Percentiles rank a stretch among this genome's conserved stretches.
Evolutionary conservation across 2,888 invertebrate genomes (phyloP).

Genomic region (Ophioninae sp.): DNA sequence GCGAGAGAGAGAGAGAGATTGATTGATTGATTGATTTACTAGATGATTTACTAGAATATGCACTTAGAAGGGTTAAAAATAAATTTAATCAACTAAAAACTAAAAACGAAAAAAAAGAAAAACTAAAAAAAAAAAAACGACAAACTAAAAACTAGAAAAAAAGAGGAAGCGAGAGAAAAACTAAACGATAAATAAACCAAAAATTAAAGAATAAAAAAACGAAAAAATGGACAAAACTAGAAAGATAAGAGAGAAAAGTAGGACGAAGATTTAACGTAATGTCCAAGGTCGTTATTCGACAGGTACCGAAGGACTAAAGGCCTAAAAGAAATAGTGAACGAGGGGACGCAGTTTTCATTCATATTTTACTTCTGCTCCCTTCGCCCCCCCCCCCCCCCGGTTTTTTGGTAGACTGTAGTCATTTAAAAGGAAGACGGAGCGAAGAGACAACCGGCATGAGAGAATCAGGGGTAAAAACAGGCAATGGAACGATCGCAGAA

Average conservation of each 20-base stretch:
- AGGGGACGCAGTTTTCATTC: slow-evolving; percentile 66
- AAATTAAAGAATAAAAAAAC: too few relatives aligned
- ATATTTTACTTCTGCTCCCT: slow-evolving; percentile 68
- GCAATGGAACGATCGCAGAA: slow-evolving; percentile 4
- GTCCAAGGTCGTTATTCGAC: slow-evolving; percentile 68
- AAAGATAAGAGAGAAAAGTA: slow-evolving; percentile 29
- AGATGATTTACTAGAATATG: too few relatives aligned
- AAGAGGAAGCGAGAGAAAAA: too few relatives aligned
- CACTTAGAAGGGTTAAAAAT: too few relatives aligned
- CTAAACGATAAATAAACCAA: too few relatives aligned
- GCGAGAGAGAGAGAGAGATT: slow-evolving; percentile 53
- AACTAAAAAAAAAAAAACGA: too few relatives aligned
- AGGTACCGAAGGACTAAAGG: slow-evolving; percentile 63
- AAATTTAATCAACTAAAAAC: too few relatives aligned
- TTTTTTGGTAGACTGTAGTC: slow-evolving; percentile 22
- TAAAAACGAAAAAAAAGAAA: too few relatives aligned
- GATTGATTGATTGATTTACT: too few relatives aligned
- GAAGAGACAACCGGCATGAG: neutral
- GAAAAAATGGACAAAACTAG: slow-evolving; percentile 3
- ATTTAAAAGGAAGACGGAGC: slow-evolving; percentile 24
- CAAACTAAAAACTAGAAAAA: too few relatives aligned
- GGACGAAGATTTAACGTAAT: slow-evolving; percentile 67
- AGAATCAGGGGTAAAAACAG: slow-evolving; percentile 2
- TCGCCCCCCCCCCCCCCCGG: slow-evolving; percentile 34
- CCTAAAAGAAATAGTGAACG: slow-evolving; percentile 32